Evolutionary conservation across 2,888 invertebrate genomes (phyloP), one percentile per base, ranked within the genome.

Genomic region (Heteromyza rotundicornis): DNA sequence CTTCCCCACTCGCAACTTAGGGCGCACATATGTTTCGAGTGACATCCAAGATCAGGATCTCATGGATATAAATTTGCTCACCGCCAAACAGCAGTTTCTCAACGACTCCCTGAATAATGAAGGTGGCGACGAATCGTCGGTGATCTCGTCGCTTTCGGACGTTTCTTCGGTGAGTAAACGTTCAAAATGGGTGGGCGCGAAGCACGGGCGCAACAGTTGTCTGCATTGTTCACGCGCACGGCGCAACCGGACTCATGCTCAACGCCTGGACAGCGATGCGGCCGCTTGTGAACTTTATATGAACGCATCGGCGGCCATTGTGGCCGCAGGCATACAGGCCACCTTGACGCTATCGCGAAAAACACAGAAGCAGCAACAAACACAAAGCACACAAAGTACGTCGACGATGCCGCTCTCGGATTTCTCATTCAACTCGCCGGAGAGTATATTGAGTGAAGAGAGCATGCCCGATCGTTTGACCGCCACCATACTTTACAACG

Each of bases 401-500:
- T 75, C 74, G 16, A 72, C 76, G 8, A 71, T 78, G 52, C 76
- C 78, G 60, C 63, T 79, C 2, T 76, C 78, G 2, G 82, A 82
- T 60, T 74, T 80, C 56, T 81, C 81, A 22, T 81, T 80, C 60
- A 79, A 82, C 65, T 84, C 84, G 58, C 82, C 83, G n/a, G 83
- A 84, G 65, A 84, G 82, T 68, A 79, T 82, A 63, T 68, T 82
- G 8, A 83, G 82, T 62, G 83, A 84, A 52, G 83, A 84, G 61
- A 80, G 77, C 59, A 70, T 82, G 66, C 78, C 79, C 17, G 83
- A 83, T 67, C 78, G 80, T 52, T 62, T 83, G 2, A 80, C 82
- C 1, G 72, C 79, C 3, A 80, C 77, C 53, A 88, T 94, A 59
- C 80, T 94, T 65, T 87, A 89, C 67, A 88, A 92, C 75, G 87